Conservation (phyloP, 2,113 vertebrate species). For the Lophius piscatorius region DNA sequence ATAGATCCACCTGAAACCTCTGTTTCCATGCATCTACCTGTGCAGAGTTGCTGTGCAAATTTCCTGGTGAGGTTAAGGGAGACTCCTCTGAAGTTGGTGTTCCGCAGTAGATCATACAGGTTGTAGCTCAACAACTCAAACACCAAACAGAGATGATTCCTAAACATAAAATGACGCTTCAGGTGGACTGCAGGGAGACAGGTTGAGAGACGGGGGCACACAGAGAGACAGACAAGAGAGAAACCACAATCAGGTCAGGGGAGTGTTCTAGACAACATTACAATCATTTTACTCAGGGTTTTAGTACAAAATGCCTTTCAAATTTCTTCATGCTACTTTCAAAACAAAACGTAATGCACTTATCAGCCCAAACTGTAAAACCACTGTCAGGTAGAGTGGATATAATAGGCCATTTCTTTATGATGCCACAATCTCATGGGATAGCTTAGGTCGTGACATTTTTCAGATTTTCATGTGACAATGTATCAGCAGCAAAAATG, state of each 20-base stretch:
- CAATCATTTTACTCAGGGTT: background rate
- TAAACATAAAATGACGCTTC: constrained; percentile 98
- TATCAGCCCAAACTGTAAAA: no score
- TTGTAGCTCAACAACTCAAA: constrained; percentile 97
- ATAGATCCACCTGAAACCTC: no score
- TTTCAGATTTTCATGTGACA: no score
- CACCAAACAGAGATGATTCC: constrained; percentile 96
- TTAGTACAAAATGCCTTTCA: no score
- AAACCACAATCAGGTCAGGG: background rate
- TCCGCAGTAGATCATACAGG: constrained; percentile 93
- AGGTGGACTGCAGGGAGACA: constrained; percentile 84
- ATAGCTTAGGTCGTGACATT: no score
- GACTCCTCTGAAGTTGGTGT: constrained; percentile 95
- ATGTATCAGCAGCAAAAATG: no score
- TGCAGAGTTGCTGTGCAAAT: constrained; percentile 95
- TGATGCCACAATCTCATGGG: no score
- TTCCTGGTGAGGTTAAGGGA: constrained; percentile 95
- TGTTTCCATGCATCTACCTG: constrained; percentile 62
- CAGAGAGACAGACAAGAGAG: background rate
- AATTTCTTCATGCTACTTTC: no score
- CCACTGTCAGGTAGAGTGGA: background rate
- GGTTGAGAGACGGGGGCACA: constrained; percentile 6
- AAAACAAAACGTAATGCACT: no score
- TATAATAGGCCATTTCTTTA: background rate
- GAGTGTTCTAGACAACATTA: constrained; percentile 1